Base-by-base conservation (phyloP, 53 echinoderm and acorn worm species). In the Zoroaster sp. region DNA sequence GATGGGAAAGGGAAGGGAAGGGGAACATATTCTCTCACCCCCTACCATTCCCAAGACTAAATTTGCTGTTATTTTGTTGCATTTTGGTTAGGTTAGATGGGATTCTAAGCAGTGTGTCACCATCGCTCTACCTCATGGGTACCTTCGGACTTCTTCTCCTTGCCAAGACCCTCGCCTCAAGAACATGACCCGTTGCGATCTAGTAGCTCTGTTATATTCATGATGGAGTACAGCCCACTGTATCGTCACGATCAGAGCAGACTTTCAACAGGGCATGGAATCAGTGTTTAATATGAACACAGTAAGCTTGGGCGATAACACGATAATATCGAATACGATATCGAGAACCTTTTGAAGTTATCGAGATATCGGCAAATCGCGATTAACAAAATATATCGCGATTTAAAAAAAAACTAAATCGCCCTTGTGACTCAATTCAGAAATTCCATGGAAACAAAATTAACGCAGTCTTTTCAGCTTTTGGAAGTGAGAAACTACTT, bases 61-160 rank as follows among this genome's bases (percentile, higher is more conserved):
- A 4, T 18, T 10, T 21, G 38, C 28, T 37, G 32, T 36, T 37
- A 44, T 20, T 13, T 8, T 35, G 6, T 78, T 35, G 12, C 73
- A 36, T 90, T 68, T 91, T 67, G 65, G 86, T 42, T 76, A 91
- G 91, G 86, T 86, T 77, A 91, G 91, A 73, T 91, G 74, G 67
- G 40, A 55, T 74, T 9, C 72, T 63, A 31, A 23, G 36, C 14
- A 91, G 86, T 44, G 11, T 91, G 46, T 51, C 86, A 25, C 75
- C 85, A n/a, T 66, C 86, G 14, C 43, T 91, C 4, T 91, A 66
- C 69, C 66, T 91, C 11, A 74, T 91, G 45, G 37, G 66, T 21
- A 76, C 75, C 14, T 74, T 91, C 46, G 53, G 76, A 7, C 43
- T 86, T 3, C 86, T 91, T 12, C 35, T 41, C 37, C 46, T 91